Percentiles rank a stretch among this genome's conserved stretches.
Conservation (phyloP, 1,140 invertebrate species). For the Melanaphis sacchari region DNA sequence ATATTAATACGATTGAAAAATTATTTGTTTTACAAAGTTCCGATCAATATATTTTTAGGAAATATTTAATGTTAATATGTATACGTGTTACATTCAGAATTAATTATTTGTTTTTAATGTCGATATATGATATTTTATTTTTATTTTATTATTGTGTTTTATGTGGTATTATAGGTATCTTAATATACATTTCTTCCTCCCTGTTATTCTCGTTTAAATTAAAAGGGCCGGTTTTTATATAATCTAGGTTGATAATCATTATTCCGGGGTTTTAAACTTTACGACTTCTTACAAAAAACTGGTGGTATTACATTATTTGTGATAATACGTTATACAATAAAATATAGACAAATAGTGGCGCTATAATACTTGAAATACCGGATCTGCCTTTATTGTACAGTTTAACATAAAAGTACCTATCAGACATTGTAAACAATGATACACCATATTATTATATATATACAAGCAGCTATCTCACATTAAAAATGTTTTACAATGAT, state of each 20-base stretch:
- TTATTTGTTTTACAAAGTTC: too few species aligned
- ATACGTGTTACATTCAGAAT: background rate
- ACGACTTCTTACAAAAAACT: slow-evolving; percentile 11
- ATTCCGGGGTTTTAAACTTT: slow-evolving; percentile 18
- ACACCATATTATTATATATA: background rate
- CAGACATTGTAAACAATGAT: background rate
- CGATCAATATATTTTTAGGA: background rate
- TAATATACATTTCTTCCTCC: background rate
- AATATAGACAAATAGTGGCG: slow-evolving; percentile 35
- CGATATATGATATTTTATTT: background rate
- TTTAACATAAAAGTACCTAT: slow-evolving; percentile 26
- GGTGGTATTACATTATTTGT: background rate
- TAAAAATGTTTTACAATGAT: slow-evolving; percentile 14
- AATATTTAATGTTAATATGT: background rate
- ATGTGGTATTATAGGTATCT: background rate
- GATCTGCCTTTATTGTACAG: background rate
- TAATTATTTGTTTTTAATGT: background rate
- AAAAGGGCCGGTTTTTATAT: background rate
- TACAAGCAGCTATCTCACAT: background rate
- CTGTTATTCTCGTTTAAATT: background rate
- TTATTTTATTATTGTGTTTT: background rate
- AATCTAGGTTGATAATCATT: background rate
- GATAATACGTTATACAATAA: background rate
- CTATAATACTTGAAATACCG: slow-evolving; percentile 41
- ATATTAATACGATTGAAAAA: too few species aligned